Conservation (phyloP, 2,888 invertebrate species). For the Callinectes sapidus region DNA sequence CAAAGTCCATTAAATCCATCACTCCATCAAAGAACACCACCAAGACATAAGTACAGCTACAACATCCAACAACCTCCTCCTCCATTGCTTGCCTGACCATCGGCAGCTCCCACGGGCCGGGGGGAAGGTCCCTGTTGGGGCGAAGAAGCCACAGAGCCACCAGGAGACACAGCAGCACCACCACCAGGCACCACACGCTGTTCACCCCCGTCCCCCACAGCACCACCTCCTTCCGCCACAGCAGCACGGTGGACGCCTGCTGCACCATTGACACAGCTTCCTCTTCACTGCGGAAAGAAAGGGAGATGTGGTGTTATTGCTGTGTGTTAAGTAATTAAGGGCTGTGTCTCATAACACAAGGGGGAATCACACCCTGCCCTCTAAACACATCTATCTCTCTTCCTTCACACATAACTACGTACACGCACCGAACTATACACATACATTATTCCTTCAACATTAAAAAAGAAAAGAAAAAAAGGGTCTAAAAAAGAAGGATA, state of each 20-base stretch:
- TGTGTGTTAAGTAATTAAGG: not conserved
- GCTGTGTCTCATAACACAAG: not conserved
- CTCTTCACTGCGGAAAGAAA: not conserved
- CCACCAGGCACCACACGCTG: not conserved
- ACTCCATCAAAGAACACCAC: not conserved
- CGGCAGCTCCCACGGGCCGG: constrained; percentile 49
- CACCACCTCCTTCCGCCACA: constrained; percentile 11
- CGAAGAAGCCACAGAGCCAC: constrained; percentile 4
- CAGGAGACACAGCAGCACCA: constrained; percentile 33
- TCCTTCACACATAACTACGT: too few species aligned
- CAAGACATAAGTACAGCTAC: not conserved
- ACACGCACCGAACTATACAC: too few species aligned
- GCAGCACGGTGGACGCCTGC: not conserved
- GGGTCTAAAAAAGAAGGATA: too few species aligned
- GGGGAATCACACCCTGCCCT: too few species aligned
- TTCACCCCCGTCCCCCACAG: not conserved
- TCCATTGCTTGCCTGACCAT: not conserved
- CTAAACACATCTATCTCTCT: too few species aligned
- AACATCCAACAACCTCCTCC: not conserved
- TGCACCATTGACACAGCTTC: not conserved
- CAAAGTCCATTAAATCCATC: not conserved
- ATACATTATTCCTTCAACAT: too few species aligned
- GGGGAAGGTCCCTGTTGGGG: constrained; percentile 10
- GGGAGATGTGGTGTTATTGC: not conserved
- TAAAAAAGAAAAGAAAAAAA: too few species aligned